Evolutionary conservation across 2,888 invertebrate genomes (phyloP).

Genomic region (Dasypolia templi): DNA sequence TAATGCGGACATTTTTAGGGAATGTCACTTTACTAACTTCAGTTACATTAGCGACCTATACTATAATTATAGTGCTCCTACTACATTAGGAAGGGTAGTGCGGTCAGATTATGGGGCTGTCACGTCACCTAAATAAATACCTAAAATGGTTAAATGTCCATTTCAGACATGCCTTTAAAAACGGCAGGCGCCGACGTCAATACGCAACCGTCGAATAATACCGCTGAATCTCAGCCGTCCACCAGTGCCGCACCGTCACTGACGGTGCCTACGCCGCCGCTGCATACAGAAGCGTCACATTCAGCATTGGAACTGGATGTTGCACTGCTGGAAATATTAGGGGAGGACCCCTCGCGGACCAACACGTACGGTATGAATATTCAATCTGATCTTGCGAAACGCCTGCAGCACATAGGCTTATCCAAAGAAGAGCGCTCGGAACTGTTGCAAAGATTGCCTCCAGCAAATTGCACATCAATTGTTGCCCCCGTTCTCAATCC

Average conservation of each 20-base stretch:
- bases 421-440: neutral
- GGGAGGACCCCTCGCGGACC: neutral
- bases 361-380: neutral
- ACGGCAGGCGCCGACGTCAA: neutral
- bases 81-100: too few species aligned
- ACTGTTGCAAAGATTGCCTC: neutral
- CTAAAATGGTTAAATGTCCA: too few species aligned
- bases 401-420: conserved; percentile 4
- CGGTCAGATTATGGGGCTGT: too few species aligned
- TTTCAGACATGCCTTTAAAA: neutral
- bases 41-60: too few species aligned
- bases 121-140: too few species aligned
- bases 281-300: neutral
- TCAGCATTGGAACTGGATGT: neutral
- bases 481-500: neutral
- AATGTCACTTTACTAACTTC: too few species aligned
- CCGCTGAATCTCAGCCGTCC: neutral
- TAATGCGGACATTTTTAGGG: too few species aligned
- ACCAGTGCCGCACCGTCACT: neutral
- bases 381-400: neutral
- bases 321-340: neutral
- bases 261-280: neutral
- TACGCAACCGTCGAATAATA: neutral
- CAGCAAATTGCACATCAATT: neutral
- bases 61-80: too few species aligned